Evolutionary conservation across 2,888 invertebrate genomes (phyloP), one percentile per base, ranked within the genome.

Genomic region (Stenoptilia bipunctidactyla): DNA sequence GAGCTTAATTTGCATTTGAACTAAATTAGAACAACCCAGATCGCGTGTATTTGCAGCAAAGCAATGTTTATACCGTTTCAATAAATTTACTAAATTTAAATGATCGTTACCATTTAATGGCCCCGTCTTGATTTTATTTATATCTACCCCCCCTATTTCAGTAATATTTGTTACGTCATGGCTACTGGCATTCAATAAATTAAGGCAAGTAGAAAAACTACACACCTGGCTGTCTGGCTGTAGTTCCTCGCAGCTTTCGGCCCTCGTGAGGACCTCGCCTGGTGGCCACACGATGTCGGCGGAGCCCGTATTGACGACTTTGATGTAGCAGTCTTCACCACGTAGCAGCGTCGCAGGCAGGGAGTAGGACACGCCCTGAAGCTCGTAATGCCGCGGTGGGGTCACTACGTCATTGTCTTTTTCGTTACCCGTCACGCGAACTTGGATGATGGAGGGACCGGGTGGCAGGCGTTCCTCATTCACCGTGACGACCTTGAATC

Each of bases 281-380:
- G 20, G 8, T 6, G 10, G 6, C 50, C 50, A 48, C n/a, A 10
- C 25, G 10, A 48, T 30, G 12, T 38, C 13, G 25, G 40, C 13
- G 13, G n/a, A 10, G 0, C 48, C 49, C 2, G 40, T 47, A 45
- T 55, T 53, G 42, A 49, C 34, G 2, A 53, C 45, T 33, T 54
- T 53, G 15, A 55, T 39, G 44, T 47, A 49, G 4, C 54, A 53
- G 1, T 36, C 41, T 1, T 13, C 9, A 12, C 53, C 53, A 1
- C 51, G 44, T 0, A 56, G 48, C 9, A 54, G 27, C 0, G 53
- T 52, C 1, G 49, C 52, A 0, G 54, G 52, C 1, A 54, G 6
- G 0, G 50, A 47, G 40, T 51, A 56, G 33, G 53, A 40, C 0
- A 48, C 40, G 0, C 47, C 52, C 6, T 43, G 37, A 0, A 53